phyloP scores from a whole-genome alignment of 2,888 invertebrate species.

The Synanthedon myopaeformis region DNA sequence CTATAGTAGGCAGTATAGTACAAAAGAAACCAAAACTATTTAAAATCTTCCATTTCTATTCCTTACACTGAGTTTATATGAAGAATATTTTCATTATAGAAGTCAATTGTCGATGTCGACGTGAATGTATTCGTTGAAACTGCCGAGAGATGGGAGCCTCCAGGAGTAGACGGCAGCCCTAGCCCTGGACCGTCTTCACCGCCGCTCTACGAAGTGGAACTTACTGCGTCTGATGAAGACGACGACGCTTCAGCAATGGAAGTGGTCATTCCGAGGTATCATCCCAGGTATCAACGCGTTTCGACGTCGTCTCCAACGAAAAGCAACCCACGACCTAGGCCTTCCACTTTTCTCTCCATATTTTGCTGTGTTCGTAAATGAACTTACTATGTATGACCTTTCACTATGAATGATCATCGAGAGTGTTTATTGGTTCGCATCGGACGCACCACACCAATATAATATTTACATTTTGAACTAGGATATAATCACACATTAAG shows the following conservation, averaged over 20 bases:
- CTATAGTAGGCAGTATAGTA: too few species aligned
- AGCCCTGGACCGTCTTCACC: constrained; percentile 27
- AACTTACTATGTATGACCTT: not conserved
- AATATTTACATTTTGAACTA: too few species aligned
- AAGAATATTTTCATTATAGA: not conserved
- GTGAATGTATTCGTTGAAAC: not conserved
- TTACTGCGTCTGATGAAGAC: constrained; percentile 59
- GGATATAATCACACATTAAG: too few species aligned
- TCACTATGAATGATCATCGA: too few species aligned
- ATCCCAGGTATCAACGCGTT: constrained; percentile 32
- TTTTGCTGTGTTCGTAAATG: constrained; percentile 37
- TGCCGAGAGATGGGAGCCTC: not conserved
- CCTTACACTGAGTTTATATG: too few species aligned
- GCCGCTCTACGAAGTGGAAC: constrained; percentile 49
- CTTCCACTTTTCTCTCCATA: constrained; percentile 17
- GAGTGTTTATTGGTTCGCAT: too few species aligned
- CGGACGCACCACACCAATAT: too few species aligned
- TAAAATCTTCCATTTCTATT: too few species aligned
- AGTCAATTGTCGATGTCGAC: not conserved
- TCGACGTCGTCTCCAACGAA: constrained; percentile 39
- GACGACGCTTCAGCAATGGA: constrained; percentile 52
- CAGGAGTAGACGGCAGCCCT: not conserved
- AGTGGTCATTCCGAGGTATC: constrained; percentile 50
- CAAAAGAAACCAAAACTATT: too few species aligned
- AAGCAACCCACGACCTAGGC: constrained; percentile 19